Conservation (phyloP, 2,797 vertebrate genomes). For the Neosilurus mollespiculum region DNA sequence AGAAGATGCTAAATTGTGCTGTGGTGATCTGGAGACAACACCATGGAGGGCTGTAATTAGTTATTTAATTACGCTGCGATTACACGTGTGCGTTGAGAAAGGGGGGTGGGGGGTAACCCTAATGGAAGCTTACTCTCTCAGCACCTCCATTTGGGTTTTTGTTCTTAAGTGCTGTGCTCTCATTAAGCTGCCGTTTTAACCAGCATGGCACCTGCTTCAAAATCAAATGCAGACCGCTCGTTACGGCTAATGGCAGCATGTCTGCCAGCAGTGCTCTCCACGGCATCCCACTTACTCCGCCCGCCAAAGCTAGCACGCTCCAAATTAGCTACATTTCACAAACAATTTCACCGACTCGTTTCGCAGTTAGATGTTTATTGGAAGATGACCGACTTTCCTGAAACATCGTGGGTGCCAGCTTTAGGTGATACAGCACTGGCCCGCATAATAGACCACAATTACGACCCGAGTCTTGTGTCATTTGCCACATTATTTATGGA, state of each 20-base stretch:
- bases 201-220: constrained; percentile 77
- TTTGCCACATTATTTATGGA: constrained; percentile 52
- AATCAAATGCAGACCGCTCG: constrained; percentile 71
- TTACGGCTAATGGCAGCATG: constrained; percentile 73
- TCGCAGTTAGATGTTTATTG: constrained; percentile 74
- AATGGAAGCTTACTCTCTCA: constrained; percentile 68
- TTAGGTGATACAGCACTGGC: constrained; percentile 65
- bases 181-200: constrained; percentile 73
- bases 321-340: constrained; percentile 77
- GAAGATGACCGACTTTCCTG: constrained; percentile 66
- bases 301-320: constrained; percentile 63
- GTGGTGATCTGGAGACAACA: constrained; percentile 54
- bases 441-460: constrained; percentile 69
- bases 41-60: constrained; percentile 58
- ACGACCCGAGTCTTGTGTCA: constrained; percentile 51
- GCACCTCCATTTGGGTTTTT: constrained; percentile 63
- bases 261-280: constrained; percentile 67
- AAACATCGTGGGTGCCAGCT: constrained; percentile 61
- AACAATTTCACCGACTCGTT: constrained; percentile 76
- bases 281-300: constrained; percentile 58
- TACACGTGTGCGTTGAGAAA: constrained; percentile 52
- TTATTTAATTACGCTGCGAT: constrained; percentile 60
- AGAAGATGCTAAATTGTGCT: constrained; percentile 43
- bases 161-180: constrained; percentile 70
- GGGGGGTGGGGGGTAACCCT: constrained; percentile 55